Evolutionary conservation across 1,140 invertebrate genomes (phyloP), one percentile per base, ranked within the genome.

Genomic region (Drosophila kepulauana): DNA sequence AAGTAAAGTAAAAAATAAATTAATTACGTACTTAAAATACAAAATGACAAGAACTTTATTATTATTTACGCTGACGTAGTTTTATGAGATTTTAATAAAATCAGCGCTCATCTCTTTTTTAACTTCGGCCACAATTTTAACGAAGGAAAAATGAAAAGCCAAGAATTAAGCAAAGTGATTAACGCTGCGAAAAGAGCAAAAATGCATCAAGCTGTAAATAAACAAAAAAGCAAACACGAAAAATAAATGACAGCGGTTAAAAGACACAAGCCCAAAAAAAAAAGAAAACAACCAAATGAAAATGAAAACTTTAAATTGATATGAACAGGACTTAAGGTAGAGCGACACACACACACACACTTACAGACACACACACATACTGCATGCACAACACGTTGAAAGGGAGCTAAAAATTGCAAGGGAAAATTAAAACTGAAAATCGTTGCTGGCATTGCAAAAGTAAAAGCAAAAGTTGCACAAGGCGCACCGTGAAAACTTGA

Each of bases 81-180:
- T 89, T 79, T 81, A 81, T 81, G 72, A 52, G 63, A 64, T 75
- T 81, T 79, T 89, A 81, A 89, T 81, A 75, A 73, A 80, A 89
- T 86, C 79, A 76, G 48, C 51, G 57, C 25, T 15, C 35, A 7
- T 35, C 54, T 25, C 10, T 43, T 28, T 45, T 51, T 59, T 56
- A 41, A 51, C 58, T 20, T 28, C 25, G 45, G 46, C 75, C 38
- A 63, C 45, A 48, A 69, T 57, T 61, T 72, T 70, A 77, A 70
- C 59, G 62, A 70, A 56, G 33, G 38, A 41, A 67, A 25, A 75
- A 54, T 38, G 13, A 59, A 63, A 68, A 70, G 65, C 69, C 59
- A 69, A 65, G 63, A 78, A 64, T 51, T 33, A 81, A 63, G 48
- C 46, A 78, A 87, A 76, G 57, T 84, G 68, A 85, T 84, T 88